Base-by-base conservation (phyloP, 2,797 vertebrate genomes). In the Gastrophryne carolinensis region DNA sequence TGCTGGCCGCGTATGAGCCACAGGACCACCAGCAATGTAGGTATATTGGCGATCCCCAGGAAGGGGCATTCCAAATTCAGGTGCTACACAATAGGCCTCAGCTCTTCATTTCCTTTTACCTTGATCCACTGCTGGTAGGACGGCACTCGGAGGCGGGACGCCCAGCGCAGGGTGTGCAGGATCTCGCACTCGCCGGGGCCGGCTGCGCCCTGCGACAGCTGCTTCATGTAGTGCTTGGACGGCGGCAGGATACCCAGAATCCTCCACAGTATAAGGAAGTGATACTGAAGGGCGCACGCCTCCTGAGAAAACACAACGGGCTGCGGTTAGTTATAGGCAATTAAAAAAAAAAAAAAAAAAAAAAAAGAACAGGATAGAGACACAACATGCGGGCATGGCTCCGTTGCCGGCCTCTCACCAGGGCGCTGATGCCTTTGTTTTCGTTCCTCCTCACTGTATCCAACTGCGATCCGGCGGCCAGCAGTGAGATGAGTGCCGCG, bases 271-370 rank as follows among this genome's bases (percentile, higher is more conserved):
- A 98, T 92, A 83, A 99, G 80, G 84, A 99, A 99, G 81, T 96
- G 97, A 87, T 99, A 99, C 65, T 99, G 98, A 75, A 98, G 92
- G 4, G 96, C 97, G 82, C 98, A 99, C 37, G 98, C 98, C 91
- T 99, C 98, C 98, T 99, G 81, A 26, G 56, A 9, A 27, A 9
- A 49, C 5, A n/a, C 50, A 26, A n/a, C n/a, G n/a, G n/a, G n/a
- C n/a, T n/a, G n/a, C n/a, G n/a, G n/a, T n/a, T n/a, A n/a, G n/a
- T n/a, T n/a, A n/a, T n/a, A n/a, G 23, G 19, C 3, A 15, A 32
- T 3, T 4, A 44, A 13, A 13, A 17, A 3, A 44, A 44, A 12
- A 44, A 12, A 44, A 13, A 17, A 3, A 21, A 4, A 26, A 8
- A 30, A 10, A 7, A n/a, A 56, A 4, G 26, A 30, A 53, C 10